Conservation (phyloP, 2,888 invertebrate species). For the Steromphala cineraria region DNA sequence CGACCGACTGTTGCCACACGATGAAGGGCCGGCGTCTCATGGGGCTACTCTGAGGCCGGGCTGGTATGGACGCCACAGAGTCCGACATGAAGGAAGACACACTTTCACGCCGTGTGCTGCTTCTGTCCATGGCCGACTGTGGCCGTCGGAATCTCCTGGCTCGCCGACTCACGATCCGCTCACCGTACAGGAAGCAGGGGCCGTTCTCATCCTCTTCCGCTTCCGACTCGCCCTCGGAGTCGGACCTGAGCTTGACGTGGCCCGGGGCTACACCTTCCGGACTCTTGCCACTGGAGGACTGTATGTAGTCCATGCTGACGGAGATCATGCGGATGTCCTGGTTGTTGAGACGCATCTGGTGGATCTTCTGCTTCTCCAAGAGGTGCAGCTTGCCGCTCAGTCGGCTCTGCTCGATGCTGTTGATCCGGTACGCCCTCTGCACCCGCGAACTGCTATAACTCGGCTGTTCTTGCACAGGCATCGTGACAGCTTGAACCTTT, state of each 20-base stretch:
- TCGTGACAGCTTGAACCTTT: constrained; percentile 23
- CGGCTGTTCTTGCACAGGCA: constrained; percentile 53
- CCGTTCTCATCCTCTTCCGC: constrained; percentile 39
- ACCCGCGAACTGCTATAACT: constrained; percentile 66
- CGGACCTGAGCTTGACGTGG: constrained; percentile 1
- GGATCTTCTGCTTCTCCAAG: constrained; percentile 64
- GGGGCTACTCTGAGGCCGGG: constrained; percentile 59
- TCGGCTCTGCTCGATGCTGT: constrained; percentile 64
- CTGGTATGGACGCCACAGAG: constrained; percentile 30
- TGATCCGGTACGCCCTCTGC: constrained; percentile 67
- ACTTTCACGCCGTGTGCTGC: constrained; percentile 39
- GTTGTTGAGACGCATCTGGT: constrained; percentile 59
- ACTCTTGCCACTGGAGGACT: constrained; percentile 68
- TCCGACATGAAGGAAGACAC: constrained; percentile 34
- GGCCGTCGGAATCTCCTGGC: constrained; percentile 52
- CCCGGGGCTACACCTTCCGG: constrained; percentile 60
- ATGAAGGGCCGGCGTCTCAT: constrained; percentile 27
- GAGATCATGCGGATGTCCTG: constrained; percentile 70
- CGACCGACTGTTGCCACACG: not conserved
- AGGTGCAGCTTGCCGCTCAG: constrained; percentile 57
- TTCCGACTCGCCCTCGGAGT: constrained; percentile 34
- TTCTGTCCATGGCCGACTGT: constrained; percentile 49
- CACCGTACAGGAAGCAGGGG: constrained; percentile 69
- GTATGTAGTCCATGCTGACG: constrained; percentile 66
- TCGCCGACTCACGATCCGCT: constrained; percentile 64